Percentiles rank a stretch among this genome's conserved stretches.
phyloP scores from a whole-genome alignment of 2,797 vertebrate genomes.

The Sternarchorhynchus goeldii region DNA sequence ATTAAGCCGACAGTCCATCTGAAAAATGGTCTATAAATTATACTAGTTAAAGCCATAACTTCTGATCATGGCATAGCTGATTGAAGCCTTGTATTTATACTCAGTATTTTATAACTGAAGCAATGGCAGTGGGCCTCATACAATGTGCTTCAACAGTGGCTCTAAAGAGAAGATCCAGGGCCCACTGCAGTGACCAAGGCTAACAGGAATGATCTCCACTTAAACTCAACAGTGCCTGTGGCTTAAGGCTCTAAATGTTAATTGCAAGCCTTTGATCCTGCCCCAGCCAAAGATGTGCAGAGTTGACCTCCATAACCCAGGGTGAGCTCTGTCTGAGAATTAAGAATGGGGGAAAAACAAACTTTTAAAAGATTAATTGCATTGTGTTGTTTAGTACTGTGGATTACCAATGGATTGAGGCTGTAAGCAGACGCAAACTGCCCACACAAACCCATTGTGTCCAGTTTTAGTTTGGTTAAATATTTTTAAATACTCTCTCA shows the following conservation, averaged over 20 bases:
- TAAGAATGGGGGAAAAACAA: constrained; percentile 17
- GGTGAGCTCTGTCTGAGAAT: constrained; percentile 41
- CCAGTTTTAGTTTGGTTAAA: constrained; percentile 56
- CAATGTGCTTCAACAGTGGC: not conserved
- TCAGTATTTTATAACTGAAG: not conserved
- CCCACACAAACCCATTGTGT: constrained; percentile 64
- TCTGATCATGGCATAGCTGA: not conserved
- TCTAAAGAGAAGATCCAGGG: constrained; percentile 43
- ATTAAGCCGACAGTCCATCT: constrained; percentile 7
- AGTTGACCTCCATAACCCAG: constrained; percentile 56
- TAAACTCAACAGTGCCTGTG: constrained; percentile 51
- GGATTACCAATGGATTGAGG: constrained; percentile 68
- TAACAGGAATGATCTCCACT: constrained; percentile 47
- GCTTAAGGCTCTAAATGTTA: constrained; percentile 62
- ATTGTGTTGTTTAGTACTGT: constrained; percentile 64
- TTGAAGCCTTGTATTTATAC: not conserved
- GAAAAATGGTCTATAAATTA: not conserved
- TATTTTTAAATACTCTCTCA: constrained; percentile 26
- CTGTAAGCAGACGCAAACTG: constrained; percentile 67
- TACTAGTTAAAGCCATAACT: not conserved
- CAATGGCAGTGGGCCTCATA: not conserved
- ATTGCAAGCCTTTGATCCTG: constrained; percentile 62
- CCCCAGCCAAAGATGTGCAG: constrained; percentile 59
- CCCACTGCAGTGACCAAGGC: constrained; percentile 28
- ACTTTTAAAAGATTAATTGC: constrained; percentile 76